Evolutionary conservation across 2,888 invertebrate genomes (phyloP).

Genomic region (Pyralis farinalis): DNA sequence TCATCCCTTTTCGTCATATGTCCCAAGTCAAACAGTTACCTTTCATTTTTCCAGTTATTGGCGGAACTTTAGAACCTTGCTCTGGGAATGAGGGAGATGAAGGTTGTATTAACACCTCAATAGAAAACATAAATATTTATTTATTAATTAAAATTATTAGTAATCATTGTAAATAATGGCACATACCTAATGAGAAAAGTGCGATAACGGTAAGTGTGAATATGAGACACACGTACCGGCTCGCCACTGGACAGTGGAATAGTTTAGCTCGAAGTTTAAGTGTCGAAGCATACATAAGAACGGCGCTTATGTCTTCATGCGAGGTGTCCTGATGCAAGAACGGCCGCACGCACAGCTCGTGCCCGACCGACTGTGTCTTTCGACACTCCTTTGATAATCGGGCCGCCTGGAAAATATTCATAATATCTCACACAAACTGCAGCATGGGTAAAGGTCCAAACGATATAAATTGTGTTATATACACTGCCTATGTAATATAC

Average conservation of each 20-base stretch:
- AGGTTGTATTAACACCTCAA: too few species aligned
- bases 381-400: conserved; percentile 87
- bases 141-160: conserved; percentile 13
- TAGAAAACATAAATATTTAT: conserved; percentile 1
- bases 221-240: conserved; percentile 84
- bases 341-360: conserved; percentile 88
- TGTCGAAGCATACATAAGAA: conserved; percentile 88
- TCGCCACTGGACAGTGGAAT: conserved; percentile 87
- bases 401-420: conserved; percentile 82
- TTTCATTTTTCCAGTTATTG: too few species aligned
- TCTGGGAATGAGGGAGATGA: too few species aligned
- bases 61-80: too few species aligned
- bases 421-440: too few species aligned
- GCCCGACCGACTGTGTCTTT: conserved; percentile 87
- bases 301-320: conserved; percentile 87
- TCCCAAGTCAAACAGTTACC: too few species aligned
- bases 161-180: conserved; percentile 79
- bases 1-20: too few species aligned
- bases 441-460: too few species aligned
- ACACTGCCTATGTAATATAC: too few species aligned
- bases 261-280: conserved; percentile 87
- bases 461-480: too few species aligned
- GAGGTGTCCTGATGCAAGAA: conserved; percentile 90
- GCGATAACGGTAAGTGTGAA: conserved; percentile 81
- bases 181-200: conserved; percentile 87